phyloP scores from a whole-genome alignment of 2,113 vertebrate genomes.

The Cryptomyrus ogoouensis region DNA sequence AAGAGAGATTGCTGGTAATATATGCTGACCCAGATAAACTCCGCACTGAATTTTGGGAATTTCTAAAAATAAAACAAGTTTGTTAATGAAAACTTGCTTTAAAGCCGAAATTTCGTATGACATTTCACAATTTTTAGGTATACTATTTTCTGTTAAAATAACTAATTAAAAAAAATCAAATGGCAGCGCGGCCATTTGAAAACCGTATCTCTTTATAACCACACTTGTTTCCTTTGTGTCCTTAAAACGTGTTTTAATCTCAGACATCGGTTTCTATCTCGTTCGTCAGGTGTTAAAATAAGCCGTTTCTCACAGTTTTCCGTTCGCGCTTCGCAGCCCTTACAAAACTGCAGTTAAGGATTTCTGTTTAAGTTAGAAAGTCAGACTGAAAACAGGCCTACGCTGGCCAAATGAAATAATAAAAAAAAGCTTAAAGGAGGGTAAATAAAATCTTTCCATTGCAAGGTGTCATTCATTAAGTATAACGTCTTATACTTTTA shows the following conservation, averaged over 20 bases:
- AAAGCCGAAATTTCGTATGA: neutral
- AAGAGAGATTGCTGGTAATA: neutral
- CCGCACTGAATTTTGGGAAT: neutral
- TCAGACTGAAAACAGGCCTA: neutral
- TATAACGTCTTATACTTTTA: conserved; percentile 21
- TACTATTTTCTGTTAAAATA: neutral
- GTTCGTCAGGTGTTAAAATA: neutral
- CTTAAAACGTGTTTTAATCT: neutral
- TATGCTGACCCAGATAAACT: neutral
- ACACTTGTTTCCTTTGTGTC: neutral
- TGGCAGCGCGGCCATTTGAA: neutral
- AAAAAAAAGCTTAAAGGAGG: neutral
- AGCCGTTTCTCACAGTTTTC: neutral
- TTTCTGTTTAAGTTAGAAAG: neutral
- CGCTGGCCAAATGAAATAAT: neutral
- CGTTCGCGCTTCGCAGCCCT: neutral
- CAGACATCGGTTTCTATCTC: neutral
- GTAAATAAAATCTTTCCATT: neutral
- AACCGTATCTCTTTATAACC: neutral
- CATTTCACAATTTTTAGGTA: neutral
- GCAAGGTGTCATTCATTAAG: neutral
- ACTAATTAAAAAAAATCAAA: neutral
- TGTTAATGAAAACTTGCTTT: neutral
- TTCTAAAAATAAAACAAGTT: too few relatives aligned
- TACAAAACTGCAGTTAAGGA: neutral